These are phyloP conservation scores for Galagoides demidoff DNA, from an alignment of 2,797 vertebrate species.

Conservation along the genomic window DNA sequence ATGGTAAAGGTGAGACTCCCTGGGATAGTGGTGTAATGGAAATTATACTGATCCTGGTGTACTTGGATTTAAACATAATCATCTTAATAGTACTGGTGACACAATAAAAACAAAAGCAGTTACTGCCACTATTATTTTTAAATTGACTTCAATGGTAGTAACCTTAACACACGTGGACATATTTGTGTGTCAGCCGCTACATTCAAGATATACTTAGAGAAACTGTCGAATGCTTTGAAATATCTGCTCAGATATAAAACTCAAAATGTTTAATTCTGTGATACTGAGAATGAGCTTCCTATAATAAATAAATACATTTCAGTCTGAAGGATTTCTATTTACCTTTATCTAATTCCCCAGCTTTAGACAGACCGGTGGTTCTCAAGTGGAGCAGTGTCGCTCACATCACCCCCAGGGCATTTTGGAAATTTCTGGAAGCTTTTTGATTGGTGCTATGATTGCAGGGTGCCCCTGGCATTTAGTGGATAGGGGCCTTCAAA, in stretches of 20 bases:
- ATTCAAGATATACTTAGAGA: not conserved
- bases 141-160: not conserved
- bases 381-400: not conserved
- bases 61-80: not conserved
- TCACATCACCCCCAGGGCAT: not conserved
- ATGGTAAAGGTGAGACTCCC: not conserved
- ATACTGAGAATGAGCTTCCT: not conserved
- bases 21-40: not conserved
- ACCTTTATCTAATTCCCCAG: not conserved
- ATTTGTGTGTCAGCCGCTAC: not conserved
- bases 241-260: not conserved
- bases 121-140: constrained; percentile 20
- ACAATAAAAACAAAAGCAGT: not conserved
- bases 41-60: not conserved
- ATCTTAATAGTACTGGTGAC: not conserved
- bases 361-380: not conserved
- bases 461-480: not conserved
- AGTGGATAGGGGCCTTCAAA: not conserved
- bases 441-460: not conserved
- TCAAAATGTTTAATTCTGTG: not conserved
- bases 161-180: not conserved
- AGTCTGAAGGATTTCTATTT: not conserved
- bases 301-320: not conserved
- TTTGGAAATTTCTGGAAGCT: not conserved
- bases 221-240: not conserved